Evolutionary conservation across 2,888 invertebrate species (phyloP), one percentile per base, ranked within the genome.

Genomic region (Apocheima hispidaria): DNA sequence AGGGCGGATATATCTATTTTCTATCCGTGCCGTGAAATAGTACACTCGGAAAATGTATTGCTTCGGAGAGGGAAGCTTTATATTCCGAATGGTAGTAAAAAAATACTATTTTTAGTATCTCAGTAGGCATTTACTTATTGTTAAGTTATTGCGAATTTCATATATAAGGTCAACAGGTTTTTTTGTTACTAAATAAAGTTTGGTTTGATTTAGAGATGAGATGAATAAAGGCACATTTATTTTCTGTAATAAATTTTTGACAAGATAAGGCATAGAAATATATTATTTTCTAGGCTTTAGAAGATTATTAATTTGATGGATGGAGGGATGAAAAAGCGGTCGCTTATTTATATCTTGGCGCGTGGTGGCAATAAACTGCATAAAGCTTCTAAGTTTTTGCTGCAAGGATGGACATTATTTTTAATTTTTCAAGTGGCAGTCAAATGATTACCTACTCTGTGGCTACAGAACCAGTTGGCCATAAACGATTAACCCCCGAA

Each of bases 1-100:
- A 68, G 49, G 51, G 51, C 40, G 49, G 61, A 69, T 69, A 64
- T 57, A 66, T 63, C 51, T 73, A 61, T 62, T 62, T 65, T 69
- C 49, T 50, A 14, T 58, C 36, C 59, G 46, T 48, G 59, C 57
- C 64, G 64, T 67, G 65, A 61, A 67, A 73, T 65, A 68, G 56
- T 36, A 43, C 26, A 54, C 57, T 23, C 28, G 43, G 23, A 16
- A 56, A 66, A 64, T 51, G 58, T 55, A 55, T 66, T 63, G 40
- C 43, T 51, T 60, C 41, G 30, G 35, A 21, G 35, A 59, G n/a
- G 21, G 54, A 55, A 50, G 40, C 16, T 14, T 23, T 48, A 55
- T 36, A 36, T 35, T 30, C 18, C 12, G 20, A 1, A 4, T 20
- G 18, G 2, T 20, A 4, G 0, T 10, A 10, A 10, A 40, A 20